Percentiles rank a stretch among this genome's conserved stretches.
phyloP scores from a whole-genome alignment of 2,888 invertebrate species.

The Zygothrica quintamaculata region DNA sequence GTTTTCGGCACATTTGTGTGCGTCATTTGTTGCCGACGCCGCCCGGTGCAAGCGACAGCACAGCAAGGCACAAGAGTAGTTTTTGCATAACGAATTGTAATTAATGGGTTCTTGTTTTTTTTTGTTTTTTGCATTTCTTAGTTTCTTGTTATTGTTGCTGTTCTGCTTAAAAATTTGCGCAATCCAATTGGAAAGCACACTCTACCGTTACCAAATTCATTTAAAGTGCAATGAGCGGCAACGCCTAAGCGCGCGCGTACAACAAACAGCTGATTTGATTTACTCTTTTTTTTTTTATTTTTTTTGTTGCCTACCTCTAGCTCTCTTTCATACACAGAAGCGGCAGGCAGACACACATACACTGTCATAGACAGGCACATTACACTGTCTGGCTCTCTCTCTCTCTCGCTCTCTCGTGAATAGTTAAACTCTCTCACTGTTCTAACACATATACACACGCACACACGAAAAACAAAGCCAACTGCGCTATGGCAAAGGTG shows the following conservation, averaged over 20 bases:
- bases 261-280: slow-evolving; percentile 63
- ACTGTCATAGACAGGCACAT: too few species aligned
- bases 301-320: too few species aligned
- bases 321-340: too few species aligned
- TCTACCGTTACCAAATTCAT: slow-evolving; percentile 72
- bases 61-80: slow-evolving; percentile 45
- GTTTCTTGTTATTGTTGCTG: slow-evolving; percentile 14
- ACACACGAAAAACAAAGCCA: slow-evolving; percentile 61
- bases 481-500: slow-evolving; percentile 76
- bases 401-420: slow-evolving; percentile 18
- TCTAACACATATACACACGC: slow-evolving; percentile 49
- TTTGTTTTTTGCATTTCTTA: slow-evolving; percentile 12
- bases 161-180: slow-evolving; percentile 62
- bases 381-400: slow-evolving; percentile 16
- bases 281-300: slow-evolving; percentile 18
- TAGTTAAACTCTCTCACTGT: slow-evolving; percentile 36
- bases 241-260: slow-evolving; percentile 20
- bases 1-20: slow-evolving; percentile 63
- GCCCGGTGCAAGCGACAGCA: slow-evolving; percentile 25
- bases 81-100: slow-evolving; percentile 67
- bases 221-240: slow-evolving; percentile 56
- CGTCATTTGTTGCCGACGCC: slow-evolving; percentile 60
- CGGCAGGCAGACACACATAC: too few species aligned
- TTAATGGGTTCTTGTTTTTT: slow-evolving; percentile 49
- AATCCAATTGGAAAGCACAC: slow-evolving; percentile 69